These are phyloP conservation scores for Danionella cerebrum DNA, from an alignment of 2,113 vertebrate species.

Conservation along the genomic window DNA sequence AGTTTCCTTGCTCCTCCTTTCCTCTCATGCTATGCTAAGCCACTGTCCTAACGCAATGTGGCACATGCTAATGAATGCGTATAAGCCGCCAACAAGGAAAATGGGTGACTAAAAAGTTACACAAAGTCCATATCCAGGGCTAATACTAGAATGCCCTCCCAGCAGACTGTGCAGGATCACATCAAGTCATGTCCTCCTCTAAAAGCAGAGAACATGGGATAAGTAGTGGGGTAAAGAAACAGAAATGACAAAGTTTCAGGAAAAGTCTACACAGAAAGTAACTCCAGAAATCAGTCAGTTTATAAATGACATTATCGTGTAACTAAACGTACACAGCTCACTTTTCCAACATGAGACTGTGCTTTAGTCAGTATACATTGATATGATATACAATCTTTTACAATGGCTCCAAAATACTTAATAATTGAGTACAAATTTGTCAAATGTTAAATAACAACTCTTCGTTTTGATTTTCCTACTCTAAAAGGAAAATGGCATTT, in stretches of 20 bases:
- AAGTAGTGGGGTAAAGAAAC: not conserved
- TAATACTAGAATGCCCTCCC: not conserved
- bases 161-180: not conserved
- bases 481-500: too few relatives aligned
- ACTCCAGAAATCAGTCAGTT: not conserved
- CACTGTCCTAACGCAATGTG: conserved; percentile 41
- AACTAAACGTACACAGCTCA: conserved; percentile 6
- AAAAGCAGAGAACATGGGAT: conserved; percentile 25
- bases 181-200: not conserved
- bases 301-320: not conserved
- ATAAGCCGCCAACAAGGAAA: not conserved
- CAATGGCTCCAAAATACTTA: not conserved
- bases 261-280: not conserved
- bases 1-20: conserved; percentile 23
- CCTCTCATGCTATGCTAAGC: conserved; percentile 34
- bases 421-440: too few relatives aligned
- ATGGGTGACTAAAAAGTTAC: not conserved
- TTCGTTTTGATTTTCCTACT: not conserved
- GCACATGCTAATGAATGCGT: conserved; percentile 42
- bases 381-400: not conserved
- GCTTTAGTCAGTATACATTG: not conserved
- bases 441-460: too few relatives aligned
- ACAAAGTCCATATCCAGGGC: not conserved
- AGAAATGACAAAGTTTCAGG: too few relatives aligned
- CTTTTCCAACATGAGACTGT: not conserved